These are phyloP conservation scores for Calliphora vomitoria DNA, from an alignment of 2,888 invertebrate species.

Conservation along the genomic window DNA sequence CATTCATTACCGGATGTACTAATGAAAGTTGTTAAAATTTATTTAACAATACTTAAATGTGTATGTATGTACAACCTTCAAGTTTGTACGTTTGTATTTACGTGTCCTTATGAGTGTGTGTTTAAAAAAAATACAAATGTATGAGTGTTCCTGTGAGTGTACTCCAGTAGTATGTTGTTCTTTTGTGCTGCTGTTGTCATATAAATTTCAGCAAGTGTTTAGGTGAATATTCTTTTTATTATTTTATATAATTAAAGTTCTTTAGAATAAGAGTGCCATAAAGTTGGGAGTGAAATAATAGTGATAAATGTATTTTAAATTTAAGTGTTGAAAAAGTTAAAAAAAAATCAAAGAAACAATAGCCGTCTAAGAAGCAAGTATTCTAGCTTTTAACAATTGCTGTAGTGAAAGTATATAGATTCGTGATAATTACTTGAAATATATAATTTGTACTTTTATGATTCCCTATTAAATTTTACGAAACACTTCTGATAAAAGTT, in stretches of 20 bases:
- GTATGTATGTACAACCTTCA: not conserved
- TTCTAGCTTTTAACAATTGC: no score
- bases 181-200: constrained; percentile 38
- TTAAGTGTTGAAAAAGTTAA: no score
- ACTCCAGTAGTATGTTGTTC: not conserved
- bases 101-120: not conserved
- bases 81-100: not conserved
- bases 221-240: constrained; percentile 47
- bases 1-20: constrained; percentile 65
- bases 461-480: no score
- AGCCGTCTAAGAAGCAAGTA: no score
- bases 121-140: not conserved
- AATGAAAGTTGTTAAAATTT: constrained; percentile 67
- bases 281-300: not conserved
- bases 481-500: no score
- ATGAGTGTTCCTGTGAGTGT: not conserved
- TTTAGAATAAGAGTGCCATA: constrained; percentile 2
- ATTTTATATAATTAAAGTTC: constrained; percentile 31
- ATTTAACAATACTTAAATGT: constrained; percentile 58
- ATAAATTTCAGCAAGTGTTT: constrained; percentile 48
- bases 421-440: no score
- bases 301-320: not conserved
- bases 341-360: no score
- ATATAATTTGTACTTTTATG: no score
- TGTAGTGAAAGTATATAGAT: no score